These are phyloP conservation scores for Gadopsis marmoratus DNA, from an alignment of 2,797 vertebrate genomes.

Conservation along the genomic window DNA sequence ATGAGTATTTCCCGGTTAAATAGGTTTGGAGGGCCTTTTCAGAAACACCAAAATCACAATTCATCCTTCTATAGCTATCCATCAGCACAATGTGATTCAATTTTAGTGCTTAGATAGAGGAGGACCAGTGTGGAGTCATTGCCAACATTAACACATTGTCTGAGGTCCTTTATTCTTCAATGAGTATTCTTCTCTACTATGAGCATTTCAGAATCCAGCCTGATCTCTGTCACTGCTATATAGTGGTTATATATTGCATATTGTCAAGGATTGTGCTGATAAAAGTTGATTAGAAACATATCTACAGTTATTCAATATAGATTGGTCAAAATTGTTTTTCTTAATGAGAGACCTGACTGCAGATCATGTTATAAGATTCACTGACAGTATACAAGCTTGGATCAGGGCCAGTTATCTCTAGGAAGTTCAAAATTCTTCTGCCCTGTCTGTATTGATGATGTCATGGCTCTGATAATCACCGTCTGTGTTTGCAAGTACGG, in stretches of 20 bases:
- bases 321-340: background rate
- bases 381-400: constrained; percentile 2
- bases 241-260: background rate
- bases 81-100: background rate
- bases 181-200: background rate
- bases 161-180: background rate
- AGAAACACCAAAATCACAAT: background rate
- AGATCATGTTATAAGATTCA: background rate
- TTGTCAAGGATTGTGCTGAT: background rate
- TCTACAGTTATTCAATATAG: background rate
- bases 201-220: background rate
- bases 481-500: constrained; percentile 73
- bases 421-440: constrained; percentile 45
- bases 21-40: background rate
- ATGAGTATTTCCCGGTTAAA: background rate
- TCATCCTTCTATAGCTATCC: background rate
- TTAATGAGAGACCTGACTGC: background rate
- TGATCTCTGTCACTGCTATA: background rate
- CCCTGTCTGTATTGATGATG: constrained; percentile 76
- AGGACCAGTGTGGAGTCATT: background rate
- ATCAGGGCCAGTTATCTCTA: constrained; percentile 28
- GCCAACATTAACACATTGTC: background rate
- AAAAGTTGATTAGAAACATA: background rate
- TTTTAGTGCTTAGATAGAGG: background rate
- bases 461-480: constrained; percentile 73